Evolutionary conservation across 1,140 invertebrate species (phyloP), one percentile per base, ranked within the genome.

Genomic region (Lasioglossum baleicum): DNA sequence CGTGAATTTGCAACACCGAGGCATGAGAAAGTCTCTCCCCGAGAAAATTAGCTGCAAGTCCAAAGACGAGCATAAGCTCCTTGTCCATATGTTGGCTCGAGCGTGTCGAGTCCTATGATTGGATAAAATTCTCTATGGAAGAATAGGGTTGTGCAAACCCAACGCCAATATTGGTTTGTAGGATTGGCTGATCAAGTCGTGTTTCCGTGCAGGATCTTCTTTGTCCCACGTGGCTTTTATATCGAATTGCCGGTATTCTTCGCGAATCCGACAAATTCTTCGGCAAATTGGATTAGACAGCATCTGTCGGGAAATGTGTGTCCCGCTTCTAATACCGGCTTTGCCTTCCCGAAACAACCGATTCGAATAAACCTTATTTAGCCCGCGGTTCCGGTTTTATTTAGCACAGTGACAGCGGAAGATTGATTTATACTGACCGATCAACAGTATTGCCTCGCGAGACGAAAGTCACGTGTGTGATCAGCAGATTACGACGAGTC

Each of bases 171-270:
- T 87, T 87, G 85, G 84, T 74, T 80, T 79, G 84, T 75, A 84
- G 78, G 84, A 87, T 87, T 87, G 82, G 82, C 79, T 84, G 84
- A 86, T 86, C 82, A 86, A 84, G 82, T 84, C 84, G 75, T 81
- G 82, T 87, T 82, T 69, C 71, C 78, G 72, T 53, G 73, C 74
- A 61, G 65, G 82, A 87, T 87, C 75, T 87, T 82, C 82, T 86
- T 87, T 87, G 82, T 77, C 66, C 75, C 79, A 66, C 79, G 82
- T 84, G 68, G 82, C 82, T 86, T 87, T 87, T 86, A 86, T 87
- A 86, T 86, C 83, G 85, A 82, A 80, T 83, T 64, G 85, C 68
- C 65, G 67, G 72, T 79, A 69, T 84, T 83, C 58, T 75, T 60
- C 48, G 61, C 64, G 74, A 81, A 83, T 81, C 84, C 73, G 60